A percentile compares a stretch with the other conserved stretches of the same genome.
Conservation (phyloP, 2,113 vertebrate genomes). For the Silurus meridionalis region DNA sequence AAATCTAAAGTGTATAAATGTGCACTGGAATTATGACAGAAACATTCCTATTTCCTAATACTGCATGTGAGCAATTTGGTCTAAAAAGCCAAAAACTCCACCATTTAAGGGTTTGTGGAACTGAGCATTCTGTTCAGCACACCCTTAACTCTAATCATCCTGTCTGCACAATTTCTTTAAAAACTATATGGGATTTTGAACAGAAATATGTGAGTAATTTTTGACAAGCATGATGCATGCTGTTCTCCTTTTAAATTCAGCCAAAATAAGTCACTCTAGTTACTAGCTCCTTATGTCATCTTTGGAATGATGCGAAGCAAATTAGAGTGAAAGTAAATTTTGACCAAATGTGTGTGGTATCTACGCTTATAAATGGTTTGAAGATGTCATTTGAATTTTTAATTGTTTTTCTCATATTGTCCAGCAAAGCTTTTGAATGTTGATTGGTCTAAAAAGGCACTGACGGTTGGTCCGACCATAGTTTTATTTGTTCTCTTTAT, state of each 20-base stretch:
- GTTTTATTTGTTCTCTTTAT: background rate
- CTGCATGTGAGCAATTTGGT: background rate
- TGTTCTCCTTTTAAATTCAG: background rate
- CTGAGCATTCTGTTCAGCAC: background rate
- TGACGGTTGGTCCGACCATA: background rate
- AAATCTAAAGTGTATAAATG: background rate
- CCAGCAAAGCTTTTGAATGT: background rate
- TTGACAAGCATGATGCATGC: background rate
- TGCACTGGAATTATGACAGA: background rate
- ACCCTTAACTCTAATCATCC: background rate
- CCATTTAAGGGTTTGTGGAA: too few relatives aligned
- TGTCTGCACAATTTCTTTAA: background rate
- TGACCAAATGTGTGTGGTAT: background rate
- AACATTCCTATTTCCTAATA: background rate
- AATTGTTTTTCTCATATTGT: background rate
- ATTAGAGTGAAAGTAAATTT: background rate
- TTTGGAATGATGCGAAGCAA: background rate
- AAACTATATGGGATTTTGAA: background rate
- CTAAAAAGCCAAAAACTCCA: background rate
- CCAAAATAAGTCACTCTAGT: background rate
- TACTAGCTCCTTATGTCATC: background rate
- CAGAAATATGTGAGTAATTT: background rate
- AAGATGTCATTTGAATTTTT: background rate
- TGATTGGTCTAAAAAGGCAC: background rate
- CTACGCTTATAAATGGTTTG: background rate